Base-by-base conservation (phyloP, 2,113 vertebrate genomes). In the Sinocyclocheilus grahami region DNA sequence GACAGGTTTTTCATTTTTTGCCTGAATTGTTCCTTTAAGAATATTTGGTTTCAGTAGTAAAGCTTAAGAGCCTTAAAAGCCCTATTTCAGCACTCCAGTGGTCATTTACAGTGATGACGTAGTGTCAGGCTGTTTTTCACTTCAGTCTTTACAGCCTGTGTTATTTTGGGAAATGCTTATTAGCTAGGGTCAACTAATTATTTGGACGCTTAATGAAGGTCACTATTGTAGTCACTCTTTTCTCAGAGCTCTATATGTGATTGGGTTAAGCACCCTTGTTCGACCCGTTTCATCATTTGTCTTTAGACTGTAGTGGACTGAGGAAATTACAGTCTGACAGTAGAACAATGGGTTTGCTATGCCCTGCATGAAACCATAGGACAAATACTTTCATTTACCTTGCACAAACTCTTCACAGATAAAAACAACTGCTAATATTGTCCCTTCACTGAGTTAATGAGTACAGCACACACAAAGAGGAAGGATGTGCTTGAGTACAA, bases 151-250 rank as follows among this genome's bases (percentile, higher is more conserved):
- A 74, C 85, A 72, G 72, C 69, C 83, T 78, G 78, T 72, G 87
- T 89, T 86, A 67, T 86, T 87, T 84, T 83, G 58, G 86, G 86
- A 88, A 89, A 91, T 90, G 91, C 90, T 92, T 91, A 95, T 94
- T 94, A 94, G 92, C 89, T 89, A 83, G 92, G 93, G 94, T 93
- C 93, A 94, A 92, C 91, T 93, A 95, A 94, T 94, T 95, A 94
- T 95, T 94, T 93, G 91, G 91, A 91, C 90, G 86, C 90, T 91
- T 95, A 95, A 94, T 94, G 94, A 95, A 95, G 94, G 94, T 93
- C 92, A 94, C 86, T 74, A 86, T 91, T 93, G 89, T 91, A 91
- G 90, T 93, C 91, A 88, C 87, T 92, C 92, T 93, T 88, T 90
- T 87, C 88, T 86, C 85, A 90, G 90, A 92, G 88, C 89, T 87